phyloP scores from a whole-genome alignment of 2,888 invertebrate genomes.

The Cosmia trapezina region DNA sequence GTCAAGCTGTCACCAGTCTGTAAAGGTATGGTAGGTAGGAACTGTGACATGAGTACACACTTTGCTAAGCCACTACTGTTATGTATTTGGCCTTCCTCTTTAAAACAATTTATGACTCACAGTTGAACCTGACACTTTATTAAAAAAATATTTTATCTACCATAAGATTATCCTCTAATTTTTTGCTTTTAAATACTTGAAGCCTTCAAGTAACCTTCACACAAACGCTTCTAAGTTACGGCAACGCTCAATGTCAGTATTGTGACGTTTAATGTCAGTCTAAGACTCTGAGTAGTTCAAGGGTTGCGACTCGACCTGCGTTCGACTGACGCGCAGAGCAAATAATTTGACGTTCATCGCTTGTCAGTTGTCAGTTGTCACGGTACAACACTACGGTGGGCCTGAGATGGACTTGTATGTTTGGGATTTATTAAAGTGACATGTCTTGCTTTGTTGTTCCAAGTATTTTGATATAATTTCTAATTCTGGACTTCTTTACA shows the following conservation, averaged over 20 bases:
- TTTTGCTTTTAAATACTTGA: constrained; percentile 41
- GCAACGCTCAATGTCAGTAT: constrained; percentile 58
- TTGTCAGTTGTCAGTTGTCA: constrained; percentile 65
- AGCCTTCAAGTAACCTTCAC: constrained; percentile 41
- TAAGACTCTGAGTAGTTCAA: constrained; percentile 52
- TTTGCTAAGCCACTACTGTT: no score
- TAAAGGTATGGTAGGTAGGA: no score
- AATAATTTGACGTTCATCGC: constrained; percentile 67
- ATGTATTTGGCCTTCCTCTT: background rate
- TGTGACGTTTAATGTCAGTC: constrained; percentile 64
- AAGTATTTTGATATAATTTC: background rate
- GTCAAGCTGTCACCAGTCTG: background rate
- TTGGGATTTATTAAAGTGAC: background rate
- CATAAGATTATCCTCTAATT: constrained; percentile 18
- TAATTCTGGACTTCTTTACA: background rate
- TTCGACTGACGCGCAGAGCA: constrained; percentile 64
- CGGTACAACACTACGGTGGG: constrained; percentile 47
- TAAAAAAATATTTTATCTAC: background rate
- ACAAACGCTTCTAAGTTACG: constrained; percentile 58
- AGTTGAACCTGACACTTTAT: background rate
- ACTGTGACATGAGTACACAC: no score
- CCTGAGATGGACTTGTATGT: constrained; percentile 9
- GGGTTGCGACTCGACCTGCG: constrained; percentile 66
- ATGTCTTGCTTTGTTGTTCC: background rate
- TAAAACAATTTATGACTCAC: background rate